A percentile compares a stretch with the other conserved stretches of the same genome.
Evolutionary conservation across 1,140 invertebrate genomes (phyloP).

Genomic region (Pachypeltis micranthus): DNA sequence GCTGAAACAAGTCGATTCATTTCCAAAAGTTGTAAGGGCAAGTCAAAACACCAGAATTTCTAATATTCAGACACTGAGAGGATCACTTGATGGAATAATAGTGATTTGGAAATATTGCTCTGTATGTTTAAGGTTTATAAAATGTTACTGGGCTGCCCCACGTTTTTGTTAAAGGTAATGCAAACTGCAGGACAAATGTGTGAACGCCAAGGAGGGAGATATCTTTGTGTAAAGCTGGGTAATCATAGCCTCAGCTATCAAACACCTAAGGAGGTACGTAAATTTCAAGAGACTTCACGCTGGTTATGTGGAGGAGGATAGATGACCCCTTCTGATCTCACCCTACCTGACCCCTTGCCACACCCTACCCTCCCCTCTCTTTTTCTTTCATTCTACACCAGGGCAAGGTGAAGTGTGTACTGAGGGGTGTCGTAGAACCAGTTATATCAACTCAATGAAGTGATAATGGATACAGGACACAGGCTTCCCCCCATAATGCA

Average conservation of each 20-base stretch:
- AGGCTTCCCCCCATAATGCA: background rate
- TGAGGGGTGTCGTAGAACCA: background rate
- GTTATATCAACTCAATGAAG: background rate
- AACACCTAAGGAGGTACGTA: too few species aligned
- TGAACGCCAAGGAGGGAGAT: background rate
- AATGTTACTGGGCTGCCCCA: background rate
- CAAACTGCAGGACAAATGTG: too few species aligned
- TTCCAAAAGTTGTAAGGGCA: background rate
- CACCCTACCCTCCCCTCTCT: too few species aligned
- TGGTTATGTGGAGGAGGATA: too few species aligned
- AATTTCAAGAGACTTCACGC: too few species aligned
- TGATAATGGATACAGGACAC: background rate
- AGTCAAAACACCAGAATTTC: background rate
- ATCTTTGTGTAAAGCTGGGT: too few species aligned
- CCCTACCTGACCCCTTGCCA: too few species aligned
- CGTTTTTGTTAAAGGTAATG: too few species aligned
- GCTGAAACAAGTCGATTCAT: constrained; percentile 40
- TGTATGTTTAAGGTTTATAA: background rate
- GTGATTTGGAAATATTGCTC: background rate
- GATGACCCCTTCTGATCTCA: too few species aligned
- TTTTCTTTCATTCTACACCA: background rate
- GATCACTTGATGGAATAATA: background rate
- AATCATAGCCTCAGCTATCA: too few species aligned
- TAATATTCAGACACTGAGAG: background rate
- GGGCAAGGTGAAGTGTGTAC: background rate